Evolutionary conservation across 2,113 vertebrate species (phyloP).

Genomic region (Lipotes vexillifer): DNA sequence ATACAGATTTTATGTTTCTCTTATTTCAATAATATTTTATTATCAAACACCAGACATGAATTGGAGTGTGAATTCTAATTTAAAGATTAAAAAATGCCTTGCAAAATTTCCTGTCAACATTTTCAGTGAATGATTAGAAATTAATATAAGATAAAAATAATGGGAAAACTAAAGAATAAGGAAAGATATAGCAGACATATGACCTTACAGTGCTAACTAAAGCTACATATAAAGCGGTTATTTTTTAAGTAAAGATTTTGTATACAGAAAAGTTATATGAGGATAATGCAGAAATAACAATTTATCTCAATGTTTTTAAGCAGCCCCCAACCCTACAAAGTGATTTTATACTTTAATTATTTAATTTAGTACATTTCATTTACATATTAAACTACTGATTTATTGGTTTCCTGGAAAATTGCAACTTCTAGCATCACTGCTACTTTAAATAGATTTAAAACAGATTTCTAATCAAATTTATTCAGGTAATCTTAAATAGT

Average conservation of each 20-base stretch:
- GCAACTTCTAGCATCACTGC: slow-evolving; percentile 10
- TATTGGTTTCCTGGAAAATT: slow-evolving; percentile 44
- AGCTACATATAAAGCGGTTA: neutral
- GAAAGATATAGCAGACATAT: neutral
- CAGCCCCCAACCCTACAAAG: neutral
- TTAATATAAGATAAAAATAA: neutral
- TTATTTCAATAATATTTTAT: slow-evolving; percentile 26
- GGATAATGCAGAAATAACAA: neutral
- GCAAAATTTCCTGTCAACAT: neutral
- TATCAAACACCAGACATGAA: neutral
- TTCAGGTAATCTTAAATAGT: slow-evolving; percentile 73
- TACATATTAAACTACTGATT: slow-evolving; percentile 50
- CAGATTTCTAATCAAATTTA: slow-evolving; percentile 69
- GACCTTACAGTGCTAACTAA: neutral
- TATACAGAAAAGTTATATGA: neutral
- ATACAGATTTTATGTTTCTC: slow-evolving; percentile 12
- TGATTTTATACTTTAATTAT: neutral
- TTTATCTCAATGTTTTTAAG: neutral
- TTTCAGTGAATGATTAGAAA: neutral
- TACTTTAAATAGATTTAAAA: slow-evolving; percentile 67
- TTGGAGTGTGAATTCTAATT: neutral
- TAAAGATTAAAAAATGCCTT: neutral
- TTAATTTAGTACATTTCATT: slow-evolving; percentile 40
- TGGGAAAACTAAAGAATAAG: neutral
- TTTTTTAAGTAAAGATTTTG: neutral